Percentiles rank a stretch among this genome's conserved stretches.
phyloP scores from a whole-genome alignment of 37 sponge, comb jelly and placozoan genomes.

The Dysidea cf. avara region DNA sequence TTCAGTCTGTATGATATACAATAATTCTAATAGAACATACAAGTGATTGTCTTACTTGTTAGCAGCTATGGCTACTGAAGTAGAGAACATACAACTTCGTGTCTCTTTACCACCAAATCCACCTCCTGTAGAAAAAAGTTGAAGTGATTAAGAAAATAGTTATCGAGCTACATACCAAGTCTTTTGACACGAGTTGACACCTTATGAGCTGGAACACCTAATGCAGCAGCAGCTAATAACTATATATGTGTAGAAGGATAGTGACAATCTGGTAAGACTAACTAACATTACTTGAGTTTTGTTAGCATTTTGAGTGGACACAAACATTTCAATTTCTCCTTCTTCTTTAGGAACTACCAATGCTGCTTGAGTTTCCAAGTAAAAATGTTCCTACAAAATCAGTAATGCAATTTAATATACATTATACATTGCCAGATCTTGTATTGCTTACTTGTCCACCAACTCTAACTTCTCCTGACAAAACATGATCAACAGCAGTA shows the following conservation, averaged over 20 bases:
- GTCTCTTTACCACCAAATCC: constrained; percentile 75
- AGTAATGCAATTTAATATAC: no score
- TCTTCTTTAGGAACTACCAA: constrained; percentile 50
- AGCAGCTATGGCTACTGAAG: constrained; percentile 56
- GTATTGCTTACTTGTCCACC: constrained; percentile 38
- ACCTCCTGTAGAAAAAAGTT: constrained; percentile 28
- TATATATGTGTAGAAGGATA: no score
- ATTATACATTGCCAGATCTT: no score
- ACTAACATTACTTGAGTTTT: constrained; percentile 16
- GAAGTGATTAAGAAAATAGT: neutral
- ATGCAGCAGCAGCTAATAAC: constrained; percentile 17
- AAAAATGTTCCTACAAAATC: constrained; percentile 54
- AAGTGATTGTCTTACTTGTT: constrained; percentile 27
- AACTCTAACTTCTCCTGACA: constrained; percentile 23
- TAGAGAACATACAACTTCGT: constrained; percentile 13
- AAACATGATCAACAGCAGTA: constrained; percentile 7
- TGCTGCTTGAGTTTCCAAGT: constrained; percentile 53
- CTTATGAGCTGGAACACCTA: constrained; percentile 56
- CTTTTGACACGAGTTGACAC: constrained; percentile 35
- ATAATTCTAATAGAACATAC: neutral
- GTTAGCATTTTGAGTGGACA: constrained; percentile 39
- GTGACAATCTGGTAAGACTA: no score
- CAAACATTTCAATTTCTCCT: constrained; percentile 46
- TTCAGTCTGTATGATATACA: neutral
- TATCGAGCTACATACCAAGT: constrained; percentile 21